These are phyloP conservation scores for Morone chrysops DNA, from an alignment of 2,113 vertebrate genomes.

Conservation along the genomic window DNA sequence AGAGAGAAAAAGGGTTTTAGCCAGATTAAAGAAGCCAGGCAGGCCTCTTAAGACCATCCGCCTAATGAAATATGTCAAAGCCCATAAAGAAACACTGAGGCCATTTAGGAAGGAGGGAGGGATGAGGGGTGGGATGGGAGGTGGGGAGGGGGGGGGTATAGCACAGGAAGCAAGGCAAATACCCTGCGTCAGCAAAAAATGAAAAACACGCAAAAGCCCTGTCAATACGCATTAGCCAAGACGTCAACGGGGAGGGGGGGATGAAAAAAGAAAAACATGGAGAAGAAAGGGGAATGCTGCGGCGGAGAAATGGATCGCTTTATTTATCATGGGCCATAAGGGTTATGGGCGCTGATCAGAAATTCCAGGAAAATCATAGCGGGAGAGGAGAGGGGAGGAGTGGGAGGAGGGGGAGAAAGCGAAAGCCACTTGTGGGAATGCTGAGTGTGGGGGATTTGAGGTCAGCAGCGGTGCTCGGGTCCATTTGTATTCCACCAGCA, in stretches of 20 bases:
- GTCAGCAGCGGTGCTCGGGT: slow-evolving; percentile 20
- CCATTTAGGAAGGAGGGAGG: slow-evolving; percentile 86
- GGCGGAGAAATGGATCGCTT: slow-evolving; percentile 61
- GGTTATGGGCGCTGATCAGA: slow-evolving; percentile 39
- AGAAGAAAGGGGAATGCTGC: slow-evolving; percentile 36
- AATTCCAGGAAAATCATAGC: slow-evolving; percentile 55
- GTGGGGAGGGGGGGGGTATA: slow-evolving; percentile 44
- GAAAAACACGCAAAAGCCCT: slow-evolving; percentile 86
- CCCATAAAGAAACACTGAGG: slow-evolving; percentile 91
- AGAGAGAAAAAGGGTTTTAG: slow-evolving; percentile 86
- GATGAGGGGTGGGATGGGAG: slow-evolving; percentile 68
- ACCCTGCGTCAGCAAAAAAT: slow-evolving; percentile 76
- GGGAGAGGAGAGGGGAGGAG: not conserved
- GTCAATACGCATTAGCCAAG: slow-evolving; percentile 91
- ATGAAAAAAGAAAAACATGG: slow-evolving; percentile 10
- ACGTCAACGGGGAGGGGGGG: slow-evolving; percentile 53
- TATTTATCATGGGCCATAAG: slow-evolving; percentile 52
- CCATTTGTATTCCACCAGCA: slow-evolving; percentile 65
- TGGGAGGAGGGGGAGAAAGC: not conserved
- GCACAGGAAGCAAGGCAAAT: slow-evolving; percentile 58
- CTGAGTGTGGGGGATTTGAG: slow-evolving; percentile 64
- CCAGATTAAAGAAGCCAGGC: slow-evolving; percentile 90
- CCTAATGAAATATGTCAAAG: slow-evolving; percentile 98
- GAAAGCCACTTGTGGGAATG: slow-evolving; percentile 63
- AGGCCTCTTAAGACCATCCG: slow-evolving; percentile 92